Evolutionary conservation across 1,140 invertebrate genomes (phyloP), one percentile per base, ranked within the genome.

Genomic region (Prorops nasuta): DNA sequence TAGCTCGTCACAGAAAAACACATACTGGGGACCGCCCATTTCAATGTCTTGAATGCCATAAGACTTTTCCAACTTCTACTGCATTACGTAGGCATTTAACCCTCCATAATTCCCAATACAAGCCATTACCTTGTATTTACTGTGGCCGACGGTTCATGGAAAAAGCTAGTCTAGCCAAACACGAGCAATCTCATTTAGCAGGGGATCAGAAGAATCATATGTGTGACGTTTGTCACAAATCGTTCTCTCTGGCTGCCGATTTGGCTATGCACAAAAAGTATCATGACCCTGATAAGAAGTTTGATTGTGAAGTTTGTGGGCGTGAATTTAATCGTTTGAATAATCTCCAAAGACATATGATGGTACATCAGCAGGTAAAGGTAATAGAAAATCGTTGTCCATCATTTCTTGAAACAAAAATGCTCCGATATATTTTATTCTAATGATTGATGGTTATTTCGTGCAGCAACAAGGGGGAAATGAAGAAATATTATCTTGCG

Each of bases 321-420:
- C 67, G 76, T 48, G 74, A 78, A 64, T 77, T 78, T 56, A 78
- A 77, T 68, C 66, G 76, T 52, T 65, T 78, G 59, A 78, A 76
- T 58, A 78, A 78, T 71, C 64, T 78, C 56, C 76, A 78, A 58
- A 74, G 76, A 56, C 76, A 78, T 50, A 77, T 78, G 74, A 68
- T 77, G 68, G 76, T 78, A 43, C 76, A 78, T 64, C 71, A 78
- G 58, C 76, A 78, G 67, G 76, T 74, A 74, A 58, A 60, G 55
- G 56, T 65, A 64, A 60, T 56, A 60, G 53, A 54, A 49, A 62
- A 56, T 54, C 53, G 45, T 45, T 48, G 51, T 35, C n/a, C 21
- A 19, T 16, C 17, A 15, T 47, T 18, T 34, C 12, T 41, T 36
- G 41, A 32, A 37, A 35, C 7, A 35, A 39, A 12, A 37, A 18